A percentile compares a stretch with the other conserved stretches of the same genome.
phyloP scores from a whole-genome alignment of 2,113 vertebrate genomes.

The Istiophorus platypterus region DNA sequence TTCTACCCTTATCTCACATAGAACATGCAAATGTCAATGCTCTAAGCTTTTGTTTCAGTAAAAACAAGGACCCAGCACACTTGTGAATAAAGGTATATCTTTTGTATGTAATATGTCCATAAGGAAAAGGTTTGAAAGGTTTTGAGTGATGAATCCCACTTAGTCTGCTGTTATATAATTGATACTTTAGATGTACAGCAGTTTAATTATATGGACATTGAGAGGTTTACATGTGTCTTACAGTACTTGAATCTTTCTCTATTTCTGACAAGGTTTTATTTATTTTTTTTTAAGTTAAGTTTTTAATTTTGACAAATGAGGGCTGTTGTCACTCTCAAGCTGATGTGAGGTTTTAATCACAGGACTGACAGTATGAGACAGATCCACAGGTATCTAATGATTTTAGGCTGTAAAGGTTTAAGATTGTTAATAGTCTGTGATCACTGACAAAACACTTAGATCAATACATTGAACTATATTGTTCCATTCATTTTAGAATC shows the following conservation, averaged over 20 bases:
- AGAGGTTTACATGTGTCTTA: slow-evolving; percentile 24
- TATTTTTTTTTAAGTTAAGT: slow-evolving; percentile 21
- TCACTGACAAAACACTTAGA: slow-evolving; percentile 26
- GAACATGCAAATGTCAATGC: slow-evolving; percentile 1
- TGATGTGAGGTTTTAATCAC: slow-evolving; percentile 5
- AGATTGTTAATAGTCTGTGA: slow-evolving; percentile 35
- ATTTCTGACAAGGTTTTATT: slow-evolving; percentile 37
- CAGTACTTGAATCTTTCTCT: slow-evolving; percentile 23
- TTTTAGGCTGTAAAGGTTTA: slow-evolving; percentile 31
- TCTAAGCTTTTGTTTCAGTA: neutral
- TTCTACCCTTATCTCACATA: neutral
- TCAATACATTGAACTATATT: slow-evolving; percentile 18
- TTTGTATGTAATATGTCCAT: slow-evolving; percentile 49
- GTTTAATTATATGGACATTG: neutral
- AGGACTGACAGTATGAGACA: neutral
- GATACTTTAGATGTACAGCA: slow-evolving; percentile 28
- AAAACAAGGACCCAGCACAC: neutral
- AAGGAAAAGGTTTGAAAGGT: slow-evolving; percentile 5
- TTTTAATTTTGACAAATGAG: slow-evolving; percentile 13
- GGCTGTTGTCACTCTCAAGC: slow-evolving; percentile 1
- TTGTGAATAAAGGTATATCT: slow-evolving; percentile 11
- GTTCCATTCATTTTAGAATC: slow-evolving; percentile 34
- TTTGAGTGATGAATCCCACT: neutral
- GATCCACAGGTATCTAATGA: neutral
- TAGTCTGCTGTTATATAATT: slow-evolving; percentile 22